Conservation (phyloP, 2,888 invertebrate genomes). For the Tetheella fluctuosa region DNA sequence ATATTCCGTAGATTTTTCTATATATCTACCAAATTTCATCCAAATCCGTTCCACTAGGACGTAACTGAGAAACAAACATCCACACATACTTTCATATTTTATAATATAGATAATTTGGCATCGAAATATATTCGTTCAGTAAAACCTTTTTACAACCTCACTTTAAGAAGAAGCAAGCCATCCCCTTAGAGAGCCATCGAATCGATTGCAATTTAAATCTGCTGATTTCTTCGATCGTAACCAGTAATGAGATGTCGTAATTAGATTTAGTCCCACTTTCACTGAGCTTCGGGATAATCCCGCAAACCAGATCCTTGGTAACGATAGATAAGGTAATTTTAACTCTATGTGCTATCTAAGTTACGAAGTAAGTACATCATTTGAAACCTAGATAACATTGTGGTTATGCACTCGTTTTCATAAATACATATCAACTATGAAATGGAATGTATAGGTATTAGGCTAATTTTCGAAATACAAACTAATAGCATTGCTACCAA, state of each 20-base stretch:
- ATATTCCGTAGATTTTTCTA: too few species aligned
- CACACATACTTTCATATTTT: too few species aligned
- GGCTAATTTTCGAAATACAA: too few species aligned
- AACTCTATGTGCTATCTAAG: background rate
- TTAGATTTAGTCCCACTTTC: slow-evolving; percentile 59
- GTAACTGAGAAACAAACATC: too few species aligned
- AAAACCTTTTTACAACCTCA: too few species aligned
- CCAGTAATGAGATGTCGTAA: slow-evolving; percentile 68
- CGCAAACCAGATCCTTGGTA: background rate
- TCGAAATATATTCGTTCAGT: background rate
- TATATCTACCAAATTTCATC: too few species aligned
- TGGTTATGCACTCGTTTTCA: too few species aligned
- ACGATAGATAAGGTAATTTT: background rate
- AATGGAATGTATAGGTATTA: too few species aligned
- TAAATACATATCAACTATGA: too few species aligned
- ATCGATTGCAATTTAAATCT: slow-evolving; percentile 38
- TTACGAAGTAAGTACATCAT: too few species aligned
- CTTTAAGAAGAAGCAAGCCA: background rate
- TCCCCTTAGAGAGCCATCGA: slow-evolving; percentile 3
- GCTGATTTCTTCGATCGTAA: slow-evolving; percentile 57
- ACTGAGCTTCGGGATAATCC: slow-evolving; percentile 13
- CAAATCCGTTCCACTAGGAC: too few species aligned
- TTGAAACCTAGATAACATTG: background rate
- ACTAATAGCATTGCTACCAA: too few species aligned
- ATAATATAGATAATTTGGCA: background rate